Evolutionary conservation across 2,113 vertebrate species (phyloP).

Genomic region (Telmatochromis sp.): DNA sequence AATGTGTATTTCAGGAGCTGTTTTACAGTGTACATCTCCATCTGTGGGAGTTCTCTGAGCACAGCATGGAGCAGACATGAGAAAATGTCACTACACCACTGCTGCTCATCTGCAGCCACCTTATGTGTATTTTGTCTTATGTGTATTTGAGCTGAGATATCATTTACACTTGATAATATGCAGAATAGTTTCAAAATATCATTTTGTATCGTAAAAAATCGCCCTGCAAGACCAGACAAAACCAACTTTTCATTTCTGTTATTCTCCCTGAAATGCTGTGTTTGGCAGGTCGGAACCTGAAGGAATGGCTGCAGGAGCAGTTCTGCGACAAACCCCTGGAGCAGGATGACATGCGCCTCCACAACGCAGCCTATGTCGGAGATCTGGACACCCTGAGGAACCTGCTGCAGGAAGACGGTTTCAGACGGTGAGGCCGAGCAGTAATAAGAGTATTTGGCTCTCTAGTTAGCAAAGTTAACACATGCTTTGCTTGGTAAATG

Average conservation of each 20-base stretch:
- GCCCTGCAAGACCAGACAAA: rapidly evolving
- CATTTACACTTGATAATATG: not conserved
- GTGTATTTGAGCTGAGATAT: not conserved
- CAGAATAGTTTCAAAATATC: not conserved
- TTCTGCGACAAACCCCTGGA: constrained; percentile 88
- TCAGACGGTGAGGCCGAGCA: constrained; percentile 72
- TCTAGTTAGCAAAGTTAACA: not conserved
- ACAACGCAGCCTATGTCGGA: constrained; percentile 87
- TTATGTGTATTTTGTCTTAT: not conserved
- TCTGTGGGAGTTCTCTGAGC: not conserved
- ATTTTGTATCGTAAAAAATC: not conserved
- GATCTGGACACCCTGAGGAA: constrained; percentile 83
- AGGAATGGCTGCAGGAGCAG: constrained; percentile 91
- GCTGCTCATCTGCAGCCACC: not conserved
- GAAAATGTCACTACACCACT: not conserved
- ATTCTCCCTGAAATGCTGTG: not conserved
- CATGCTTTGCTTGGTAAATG: not conserved
- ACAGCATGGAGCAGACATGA: not conserved
- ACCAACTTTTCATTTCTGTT: not conserved
- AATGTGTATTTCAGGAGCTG: not conserved
- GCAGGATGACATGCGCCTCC: constrained; percentile 84
- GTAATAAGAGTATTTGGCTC: not conserved
- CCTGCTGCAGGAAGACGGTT: constrained; percentile 83
- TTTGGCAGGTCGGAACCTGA: constrained; percentile 84
- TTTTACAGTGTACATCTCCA: not conserved